Evolutionary conservation across 2,888 invertebrate species (phyloP).

Genomic region (Bombyx huttoni): DNA sequence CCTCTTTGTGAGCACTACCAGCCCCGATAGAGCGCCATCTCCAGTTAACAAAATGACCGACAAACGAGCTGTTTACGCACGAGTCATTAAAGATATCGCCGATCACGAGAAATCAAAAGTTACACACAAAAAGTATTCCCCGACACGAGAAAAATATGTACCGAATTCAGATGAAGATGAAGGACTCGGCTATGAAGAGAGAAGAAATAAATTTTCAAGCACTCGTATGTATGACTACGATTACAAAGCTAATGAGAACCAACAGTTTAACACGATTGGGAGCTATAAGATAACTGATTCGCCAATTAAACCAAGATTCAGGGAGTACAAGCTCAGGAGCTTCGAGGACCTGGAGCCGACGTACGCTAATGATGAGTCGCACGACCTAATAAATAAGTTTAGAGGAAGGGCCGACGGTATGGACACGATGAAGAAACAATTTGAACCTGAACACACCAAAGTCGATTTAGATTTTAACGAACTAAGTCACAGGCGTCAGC

Average conservation of each 20-base stretch:
- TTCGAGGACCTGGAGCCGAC: slow-evolving; percentile 66
- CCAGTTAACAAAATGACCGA: slow-evolving; percentile 66
- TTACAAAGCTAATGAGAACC: slow-evolving; percentile 62
- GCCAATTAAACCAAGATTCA: slow-evolving; percentile 76
- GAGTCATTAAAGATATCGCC: slow-evolving; percentile 73
- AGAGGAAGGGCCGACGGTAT: slow-evolving; percentile 78
- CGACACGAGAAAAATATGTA: slow-evolving; percentile 57
- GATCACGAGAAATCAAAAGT: slow-evolving; percentile 40
- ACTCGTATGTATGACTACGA: slow-evolving; percentile 52
- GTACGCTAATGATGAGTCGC: slow-evolving; percentile 46
- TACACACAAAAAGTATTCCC: slow-evolving; percentile 64
- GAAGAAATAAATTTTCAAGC: slow-evolving; percentile 46
- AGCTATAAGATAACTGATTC: slow-evolving; percentile 66
- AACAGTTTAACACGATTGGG: slow-evolving; percentile 48
- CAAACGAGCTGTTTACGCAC: slow-evolving; percentile 82
- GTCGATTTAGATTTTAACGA: slow-evolving; percentile 68
- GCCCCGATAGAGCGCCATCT: slow-evolving; percentile 58
- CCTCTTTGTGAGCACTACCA: slow-evolving; percentile 49
- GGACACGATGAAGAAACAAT: slow-evolving; percentile 73
- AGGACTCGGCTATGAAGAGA: slow-evolving; percentile 81
- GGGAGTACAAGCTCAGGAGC: slow-evolving; percentile 69
- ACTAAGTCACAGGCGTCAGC: slow-evolving; percentile 80
- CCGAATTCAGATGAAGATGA: slow-evolving; percentile 84
- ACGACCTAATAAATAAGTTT: slow-evolving; percentile 46
- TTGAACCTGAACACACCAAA: slow-evolving; percentile 45